Conservation (phyloP, 1,140 invertebrate genomes). For the Diploscapter pachys region DNA sequence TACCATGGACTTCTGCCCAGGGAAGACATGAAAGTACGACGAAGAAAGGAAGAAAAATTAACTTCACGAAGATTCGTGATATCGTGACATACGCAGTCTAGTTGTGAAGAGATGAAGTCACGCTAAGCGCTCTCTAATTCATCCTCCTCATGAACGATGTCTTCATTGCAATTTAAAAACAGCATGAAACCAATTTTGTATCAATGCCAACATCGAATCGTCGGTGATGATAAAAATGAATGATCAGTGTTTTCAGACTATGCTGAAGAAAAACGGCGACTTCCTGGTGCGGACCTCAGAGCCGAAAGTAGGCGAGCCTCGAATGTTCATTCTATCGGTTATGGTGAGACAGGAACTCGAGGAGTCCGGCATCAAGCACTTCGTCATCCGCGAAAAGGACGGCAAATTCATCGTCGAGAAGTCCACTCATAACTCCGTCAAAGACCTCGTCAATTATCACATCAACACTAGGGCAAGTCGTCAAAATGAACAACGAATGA, state of each 20-base stretch:
- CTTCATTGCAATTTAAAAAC: not conserved
- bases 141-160: not conserved
- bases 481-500: too few relatives aligned
- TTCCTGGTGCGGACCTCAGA: constrained; percentile 33
- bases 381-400: constrained; percentile 14
- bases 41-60: too few relatives aligned
- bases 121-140: not conserved
- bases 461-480: constrained; percentile 4
- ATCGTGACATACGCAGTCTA: too few relatives aligned
- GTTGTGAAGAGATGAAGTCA: too few relatives aligned
- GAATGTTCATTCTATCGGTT: constrained; percentile 21
- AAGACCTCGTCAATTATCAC: constrained; percentile 26
- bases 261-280: constrained; percentile 28
- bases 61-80: too few relatives aligned
- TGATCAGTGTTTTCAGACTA: not conserved
- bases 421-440: constrained; percentile 14
- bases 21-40: constrained; percentile 22
- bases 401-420: constrained; percentile 33
- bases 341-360: constrained; percentile 12
- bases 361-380: constrained; percentile 32
- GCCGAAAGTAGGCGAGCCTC: constrained; percentile 7
- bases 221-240: not conserved
- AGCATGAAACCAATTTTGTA: not conserved
- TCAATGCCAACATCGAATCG: too few relatives aligned
- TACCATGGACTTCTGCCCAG: constrained; percentile 34